phyloP scores from a whole-genome alignment of 64 coral and sea anemone species.

The Orbicella faveolata region DNA sequence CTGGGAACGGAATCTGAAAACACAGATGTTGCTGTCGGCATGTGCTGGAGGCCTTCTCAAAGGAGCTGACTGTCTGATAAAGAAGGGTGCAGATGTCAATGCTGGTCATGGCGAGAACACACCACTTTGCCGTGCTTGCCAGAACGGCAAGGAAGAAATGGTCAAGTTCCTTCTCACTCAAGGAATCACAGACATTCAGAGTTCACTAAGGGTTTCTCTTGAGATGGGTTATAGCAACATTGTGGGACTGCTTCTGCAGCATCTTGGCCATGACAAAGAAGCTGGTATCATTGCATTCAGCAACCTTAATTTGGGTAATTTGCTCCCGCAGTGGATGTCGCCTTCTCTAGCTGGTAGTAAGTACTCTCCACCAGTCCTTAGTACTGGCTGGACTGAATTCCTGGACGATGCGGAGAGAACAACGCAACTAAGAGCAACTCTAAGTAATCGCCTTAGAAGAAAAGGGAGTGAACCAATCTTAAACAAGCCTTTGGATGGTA shows the following conservation, averaged over 20 bases:
- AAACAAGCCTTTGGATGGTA: background rate
- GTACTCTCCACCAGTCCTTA: conserved; percentile 31
- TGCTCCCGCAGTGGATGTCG: conserved; percentile 76
- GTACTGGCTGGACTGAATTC: conserved; percentile 50
- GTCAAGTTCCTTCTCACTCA: conserved; percentile 84
- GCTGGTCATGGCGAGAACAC: conserved; percentile 77
- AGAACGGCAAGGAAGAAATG: conserved; percentile 79
- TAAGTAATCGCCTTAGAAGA: conserved; percentile 1
- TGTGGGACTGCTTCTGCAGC: conserved; percentile 86
- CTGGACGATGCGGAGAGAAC: conserved; percentile 59
- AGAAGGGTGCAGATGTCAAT: conserved; percentile 91
- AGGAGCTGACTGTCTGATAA: conserved; percentile 77
- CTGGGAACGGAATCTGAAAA: conserved; percentile 67
- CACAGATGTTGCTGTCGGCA: conserved; percentile 71
- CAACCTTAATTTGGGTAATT: conserved; percentile 78
- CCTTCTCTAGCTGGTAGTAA: conserved; percentile 64
- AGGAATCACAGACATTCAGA: conserved; percentile 90
- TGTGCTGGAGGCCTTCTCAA: conserved; percentile 74
- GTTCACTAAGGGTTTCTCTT: conserved; percentile 76
- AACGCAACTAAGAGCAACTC: background rate
- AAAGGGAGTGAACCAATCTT: background rate
- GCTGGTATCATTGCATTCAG: conserved; percentile 86
- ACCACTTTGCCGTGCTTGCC: conserved; percentile 80
- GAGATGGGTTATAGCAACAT: conserved; percentile 81
- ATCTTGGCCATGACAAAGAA: conserved; percentile 89